Conservation (phyloP, 2,113 vertebrate genomes). For the Alaudala cheleensis region DNA sequence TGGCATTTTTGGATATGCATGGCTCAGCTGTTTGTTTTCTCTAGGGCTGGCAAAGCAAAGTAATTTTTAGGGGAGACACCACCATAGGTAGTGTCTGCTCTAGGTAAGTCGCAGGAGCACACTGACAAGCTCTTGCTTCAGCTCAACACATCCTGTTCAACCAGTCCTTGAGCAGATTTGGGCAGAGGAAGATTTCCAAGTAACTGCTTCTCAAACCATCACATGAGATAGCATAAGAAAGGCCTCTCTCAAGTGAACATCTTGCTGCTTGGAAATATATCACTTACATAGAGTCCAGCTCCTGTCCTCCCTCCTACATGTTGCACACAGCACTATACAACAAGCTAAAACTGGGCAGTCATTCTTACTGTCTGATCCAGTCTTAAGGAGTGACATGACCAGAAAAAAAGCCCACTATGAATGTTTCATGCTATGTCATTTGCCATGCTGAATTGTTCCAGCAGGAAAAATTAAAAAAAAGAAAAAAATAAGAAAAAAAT, state of each 20-base stretch:
- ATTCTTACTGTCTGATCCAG: background rate
- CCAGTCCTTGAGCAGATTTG: background rate
- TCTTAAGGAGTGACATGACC: background rate
- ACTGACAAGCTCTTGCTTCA: background rate
- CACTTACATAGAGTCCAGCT: background rate
- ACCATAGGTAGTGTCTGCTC: accelerated
- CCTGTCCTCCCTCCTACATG: background rate
- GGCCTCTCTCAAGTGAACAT: background rate
- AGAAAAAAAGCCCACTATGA: background rate
- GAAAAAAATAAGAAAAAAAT: background rate
- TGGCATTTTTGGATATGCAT: background rate
- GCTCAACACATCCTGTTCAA: background rate
- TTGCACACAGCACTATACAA: background rate
- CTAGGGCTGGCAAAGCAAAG: background rate
- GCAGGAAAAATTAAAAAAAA: background rate
- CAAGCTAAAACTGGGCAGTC: background rate
- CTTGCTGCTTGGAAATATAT: background rate
- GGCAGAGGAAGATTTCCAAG: background rate
- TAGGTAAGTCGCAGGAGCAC: background rate
- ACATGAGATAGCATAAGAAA: background rate
- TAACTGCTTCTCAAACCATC: background rate
- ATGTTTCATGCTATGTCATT: background rate
- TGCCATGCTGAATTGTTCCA: background rate
- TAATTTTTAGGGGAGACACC: background rate
- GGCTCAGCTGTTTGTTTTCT: background rate